These are phyloP conservation scores for Anagyrus pseudococci DNA, from an alignment of 2,888 invertebrate species.

Conservation along the genomic window DNA sequence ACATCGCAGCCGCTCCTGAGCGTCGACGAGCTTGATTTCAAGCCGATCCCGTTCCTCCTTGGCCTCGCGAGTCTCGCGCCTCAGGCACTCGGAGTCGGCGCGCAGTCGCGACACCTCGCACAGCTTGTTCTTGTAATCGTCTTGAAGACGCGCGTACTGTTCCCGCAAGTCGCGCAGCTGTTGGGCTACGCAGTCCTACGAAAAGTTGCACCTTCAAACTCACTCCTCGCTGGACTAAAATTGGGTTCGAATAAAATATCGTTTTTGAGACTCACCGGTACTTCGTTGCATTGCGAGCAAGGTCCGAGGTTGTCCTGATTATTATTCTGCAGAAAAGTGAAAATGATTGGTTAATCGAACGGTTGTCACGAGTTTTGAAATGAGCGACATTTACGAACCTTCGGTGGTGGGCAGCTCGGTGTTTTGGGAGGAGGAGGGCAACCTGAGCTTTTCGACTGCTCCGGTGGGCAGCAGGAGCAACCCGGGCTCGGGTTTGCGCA, in stretches of 20 bases:
- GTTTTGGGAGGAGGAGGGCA: neutral
- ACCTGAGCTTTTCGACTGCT: constrained; percentile 24
- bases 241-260: neutral
- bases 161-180: constrained; percentile 64
- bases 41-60: constrained; percentile 65
- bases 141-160: constrained; percentile 70
- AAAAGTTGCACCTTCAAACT: too few relatives aligned
- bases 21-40: constrained; percentile 68
- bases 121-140: constrained; percentile 73
- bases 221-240: too few relatives aligned
- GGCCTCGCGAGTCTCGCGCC: constrained; percentile 58
- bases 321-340: neutral
- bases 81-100: constrained; percentile 64
- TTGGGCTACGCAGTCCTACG: constrained; percentile 58
- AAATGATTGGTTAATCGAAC: too few relatives aligned
- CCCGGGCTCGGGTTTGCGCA: constrained; percentile 56
- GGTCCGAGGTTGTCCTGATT: neutral
- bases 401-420: neutral
- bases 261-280: constrained; percentile 2
- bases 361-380: too few relatives aligned
- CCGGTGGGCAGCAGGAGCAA: constrained; percentile 45
- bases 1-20: constrained; percentile 64
- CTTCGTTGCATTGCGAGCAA: constrained; percentile 3
- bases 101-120: constrained; percentile 69
- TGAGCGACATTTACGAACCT: neutral